These are phyloP conservation scores for Emydocephalus ijimae DNA, from an alignment of 2,113 vertebrate species.

Conservation along the genomic window DNA sequence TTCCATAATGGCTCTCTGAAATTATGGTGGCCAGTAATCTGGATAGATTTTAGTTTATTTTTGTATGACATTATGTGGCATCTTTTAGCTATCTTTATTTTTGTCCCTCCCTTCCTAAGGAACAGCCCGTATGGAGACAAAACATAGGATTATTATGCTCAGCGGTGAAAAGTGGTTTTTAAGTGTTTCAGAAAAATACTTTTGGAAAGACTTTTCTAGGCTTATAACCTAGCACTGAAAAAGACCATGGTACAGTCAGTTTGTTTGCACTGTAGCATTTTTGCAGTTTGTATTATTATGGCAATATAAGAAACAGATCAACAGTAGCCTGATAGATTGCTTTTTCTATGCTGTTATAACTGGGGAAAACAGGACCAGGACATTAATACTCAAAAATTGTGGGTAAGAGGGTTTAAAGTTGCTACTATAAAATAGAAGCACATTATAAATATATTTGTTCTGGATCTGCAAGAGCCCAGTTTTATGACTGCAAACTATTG, in stretches of 20 bases:
- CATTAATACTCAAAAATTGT: not conserved
- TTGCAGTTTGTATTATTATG: constrained; percentile 3
- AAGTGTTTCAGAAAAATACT: constrained; percentile 42
- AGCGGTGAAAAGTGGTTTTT: constrained; percentile 28
- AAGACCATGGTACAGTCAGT: not conserved
- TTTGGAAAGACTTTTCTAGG: constrained; percentile 17
- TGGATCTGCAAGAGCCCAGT: not conserved
- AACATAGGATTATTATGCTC: constrained; percentile 13
- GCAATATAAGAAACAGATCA: constrained; percentile 48
- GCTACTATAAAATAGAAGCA: not conserved
- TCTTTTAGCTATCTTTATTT: not conserved
- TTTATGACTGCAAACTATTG: not conserved
- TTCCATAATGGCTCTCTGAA: not conserved
- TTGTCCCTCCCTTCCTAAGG: not conserved
- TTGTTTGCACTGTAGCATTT: constrained; percentile 48
- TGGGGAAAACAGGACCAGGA: constrained; percentile 3
- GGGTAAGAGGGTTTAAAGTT: not conserved
- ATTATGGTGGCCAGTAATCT: not conserved
- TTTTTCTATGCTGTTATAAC: constrained; percentile 9
- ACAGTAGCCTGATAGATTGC: constrained; percentile 28
- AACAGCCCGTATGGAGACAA: constrained; percentile 30
- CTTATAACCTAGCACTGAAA: constrained; percentile 29
- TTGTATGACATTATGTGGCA: not conserved
- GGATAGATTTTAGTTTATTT: not conserved
- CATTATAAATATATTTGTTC: not conserved